phyloP scores from a whole-genome alignment of 2,113 vertebrate genomes.

The Sterna hirundo region DNA sequence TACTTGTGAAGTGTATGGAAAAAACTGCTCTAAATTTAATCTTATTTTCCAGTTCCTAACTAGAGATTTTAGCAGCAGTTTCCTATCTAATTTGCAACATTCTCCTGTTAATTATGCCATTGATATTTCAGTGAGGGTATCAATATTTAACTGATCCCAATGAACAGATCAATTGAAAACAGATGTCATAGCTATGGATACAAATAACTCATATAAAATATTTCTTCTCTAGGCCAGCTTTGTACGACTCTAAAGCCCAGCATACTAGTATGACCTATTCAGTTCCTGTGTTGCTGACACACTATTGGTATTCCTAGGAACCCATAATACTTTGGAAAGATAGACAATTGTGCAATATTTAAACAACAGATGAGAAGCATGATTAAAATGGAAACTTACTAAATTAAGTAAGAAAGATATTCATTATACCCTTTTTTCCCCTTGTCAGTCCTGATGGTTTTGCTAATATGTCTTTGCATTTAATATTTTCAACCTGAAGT shows the following conservation, averaged over 20 bases:
- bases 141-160: background rate
- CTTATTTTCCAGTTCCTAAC: background rate
- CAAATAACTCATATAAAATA: background rate
- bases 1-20: background rate
- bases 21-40: background rate
- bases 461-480: background rate
- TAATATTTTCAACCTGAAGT: background rate
- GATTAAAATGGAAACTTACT: background rate
- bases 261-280: background rate
- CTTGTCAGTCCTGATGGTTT: background rate
- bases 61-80: background rate
- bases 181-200: background rate
- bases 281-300: background rate
- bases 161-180: background rate
- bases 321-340: background rate
- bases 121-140: background rate
- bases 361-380: background rate
- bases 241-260: background rate
- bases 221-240: background rate
- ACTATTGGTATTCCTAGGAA: background rate
- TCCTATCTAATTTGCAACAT: background rate
- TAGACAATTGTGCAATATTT: background rate
- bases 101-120: background rate
- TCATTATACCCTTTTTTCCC: background rate
- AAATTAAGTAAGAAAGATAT: background rate